phyloP scores from a whole-genome alignment of 2,888 invertebrate genomes.

The Tenthredo scrophulariae region DNA sequence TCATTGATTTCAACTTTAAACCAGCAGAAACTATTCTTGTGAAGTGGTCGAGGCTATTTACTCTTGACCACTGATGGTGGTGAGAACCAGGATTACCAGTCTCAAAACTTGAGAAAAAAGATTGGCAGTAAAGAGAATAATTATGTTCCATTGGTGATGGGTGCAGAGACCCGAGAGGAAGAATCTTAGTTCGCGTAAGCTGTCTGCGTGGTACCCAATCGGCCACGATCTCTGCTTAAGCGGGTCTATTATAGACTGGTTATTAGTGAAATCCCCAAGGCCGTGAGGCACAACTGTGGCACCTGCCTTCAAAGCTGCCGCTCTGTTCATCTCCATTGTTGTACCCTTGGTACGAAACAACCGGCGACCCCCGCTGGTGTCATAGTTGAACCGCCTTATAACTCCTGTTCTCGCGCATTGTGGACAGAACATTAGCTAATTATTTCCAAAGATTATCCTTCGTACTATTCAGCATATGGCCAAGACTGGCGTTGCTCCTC shows the following conservation, averaged over 20 bases:
- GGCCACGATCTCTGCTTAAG: conserved; percentile 48
- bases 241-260: conserved; percentile 49
- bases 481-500: not conserved
- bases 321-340: conserved; percentile 44
- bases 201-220: conserved; percentile 41
- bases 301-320: conserved; percentile 54
- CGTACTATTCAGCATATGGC: not conserved
- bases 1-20: not conserved
- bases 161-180: not conserved
- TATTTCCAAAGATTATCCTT: conserved; percentile 46
- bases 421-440: conserved; percentile 51
- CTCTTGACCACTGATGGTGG: conserved; percentile 3
- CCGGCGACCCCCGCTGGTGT: conserved; percentile 52
- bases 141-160: conserved; percentile 24
- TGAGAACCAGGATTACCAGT: conserved; percentile 22
- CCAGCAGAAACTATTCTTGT: not conserved
- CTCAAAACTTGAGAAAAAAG: conserved; percentile 29
- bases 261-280: conserved; percentile 51
- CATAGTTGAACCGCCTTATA: conserved; percentile 49
- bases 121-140: conserved; percentile 14
- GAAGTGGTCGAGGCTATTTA: not conserved
- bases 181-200: conserved; percentile 46
- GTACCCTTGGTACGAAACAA: conserved; percentile 49
- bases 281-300: conserved; percentile 49
- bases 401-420: conserved; percentile 53